Percentiles rank a stretch among this genome's conserved stretches.
Conservation (phyloP, 2,113 vertebrate genomes). For the Varanus salvator region DNA sequence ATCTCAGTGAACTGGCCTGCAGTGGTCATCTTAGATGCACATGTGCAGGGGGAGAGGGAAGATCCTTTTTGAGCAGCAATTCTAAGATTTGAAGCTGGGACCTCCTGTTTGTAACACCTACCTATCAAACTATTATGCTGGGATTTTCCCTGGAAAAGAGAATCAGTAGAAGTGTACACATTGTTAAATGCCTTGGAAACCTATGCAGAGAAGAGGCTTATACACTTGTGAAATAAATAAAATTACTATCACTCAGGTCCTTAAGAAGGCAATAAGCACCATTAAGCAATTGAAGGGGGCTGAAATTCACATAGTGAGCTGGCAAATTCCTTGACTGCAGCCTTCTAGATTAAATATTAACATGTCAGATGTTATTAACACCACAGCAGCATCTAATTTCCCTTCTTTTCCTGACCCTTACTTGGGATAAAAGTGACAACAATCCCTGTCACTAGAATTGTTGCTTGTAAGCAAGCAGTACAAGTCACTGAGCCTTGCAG, state of each 20-base stretch:
- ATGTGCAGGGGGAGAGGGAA: background rate
- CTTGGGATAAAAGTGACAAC: conserved; percentile 52
- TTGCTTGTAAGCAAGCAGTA: conserved; percentile 47
- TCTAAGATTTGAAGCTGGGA: background rate
- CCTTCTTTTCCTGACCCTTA: conserved; percentile 47
- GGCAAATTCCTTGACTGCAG: background rate
- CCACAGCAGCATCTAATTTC: conserved; percentile 41
- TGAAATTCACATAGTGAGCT: background rate
- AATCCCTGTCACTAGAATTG: conserved; percentile 28
- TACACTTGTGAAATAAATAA: background rate
- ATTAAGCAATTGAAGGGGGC: background rate
- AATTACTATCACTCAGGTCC: background rate
- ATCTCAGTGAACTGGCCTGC: background rate
- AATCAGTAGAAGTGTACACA: background rate
- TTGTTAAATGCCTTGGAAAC: background rate
- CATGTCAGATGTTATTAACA: conserved; percentile 42
- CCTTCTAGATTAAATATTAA: conserved; percentile 14
- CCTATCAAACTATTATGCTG: background rate
- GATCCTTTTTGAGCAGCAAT: background rate
- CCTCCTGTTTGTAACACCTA: background rate
- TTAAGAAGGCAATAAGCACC: background rate
- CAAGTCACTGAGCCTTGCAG: conserved; percentile 65
- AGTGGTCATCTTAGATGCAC: background rate
- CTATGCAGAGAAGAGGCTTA: background rate
- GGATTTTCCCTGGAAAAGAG: background rate